Evolutionary conservation across 2,888 invertebrate genomes (phyloP), one percentile per base, ranked within the genome.

Genomic region (Agriopis leucophaearia): DNA sequence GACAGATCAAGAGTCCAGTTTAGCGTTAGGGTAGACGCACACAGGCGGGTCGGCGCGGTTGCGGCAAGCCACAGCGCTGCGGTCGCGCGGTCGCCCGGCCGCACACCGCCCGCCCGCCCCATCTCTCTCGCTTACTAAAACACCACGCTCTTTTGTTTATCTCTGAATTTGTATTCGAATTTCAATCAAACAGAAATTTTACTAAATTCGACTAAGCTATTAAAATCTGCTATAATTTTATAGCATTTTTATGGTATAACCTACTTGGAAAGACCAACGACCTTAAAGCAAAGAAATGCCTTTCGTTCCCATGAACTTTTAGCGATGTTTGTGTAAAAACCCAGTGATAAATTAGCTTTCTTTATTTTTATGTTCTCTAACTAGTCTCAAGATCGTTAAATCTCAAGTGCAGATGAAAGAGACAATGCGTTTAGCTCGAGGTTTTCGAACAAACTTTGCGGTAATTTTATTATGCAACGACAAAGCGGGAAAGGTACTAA

Each of bases 11-110:
- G 82, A 77, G 86, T 85, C 81, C 81, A 78, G 82, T 77, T 83
- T 81, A 83, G 73, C 76, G 75, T 72, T 73, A 79, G 78, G 80
- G 81, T 64, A 68, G 73, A 67, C 69, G 75, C 71, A 77, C 74
- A 74, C 77, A 67, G 78, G 75, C 56, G 69, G 73, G 75, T 76
- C 48, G 54, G 38, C 78, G 85, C 77, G 86, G 85, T 74, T 77
- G 87, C 81, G 88, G 90, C 78, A 67, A 62, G 66, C 82, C 85
- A 81, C 83, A 77, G 78, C 76, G 78, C 71, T 79, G 81, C 80
- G 84, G 84, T 74, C 79, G 71, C 80, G 82, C 80, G 85, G 83
- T 80, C 77, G 71, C 66, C 74, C 71, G 70, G 74, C 78, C 74
- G 78, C 78, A 74, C 69, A 55, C 64, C 78, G 15, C 74, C 74